A percentile compares a stretch with the other conserved stretches of the same genome.
Conservation (phyloP, 2,888 invertebrate genomes). For the Pediacus dermestoides region DNA sequence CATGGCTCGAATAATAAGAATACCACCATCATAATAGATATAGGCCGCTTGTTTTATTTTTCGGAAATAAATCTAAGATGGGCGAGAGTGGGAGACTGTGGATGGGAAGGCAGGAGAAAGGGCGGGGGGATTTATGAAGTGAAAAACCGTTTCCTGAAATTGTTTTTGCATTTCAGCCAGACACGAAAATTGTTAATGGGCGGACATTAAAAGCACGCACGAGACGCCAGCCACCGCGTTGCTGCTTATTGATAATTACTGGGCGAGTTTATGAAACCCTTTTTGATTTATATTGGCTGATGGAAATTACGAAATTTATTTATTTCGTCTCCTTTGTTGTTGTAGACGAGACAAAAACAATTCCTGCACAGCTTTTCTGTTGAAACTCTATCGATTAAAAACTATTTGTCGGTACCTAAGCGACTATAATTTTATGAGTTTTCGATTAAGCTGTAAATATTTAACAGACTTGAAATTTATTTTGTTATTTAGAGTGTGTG, state of each 20-base stretch:
- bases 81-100: no score
- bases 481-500: no score
- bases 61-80: neutral
- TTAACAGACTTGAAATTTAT: no score
- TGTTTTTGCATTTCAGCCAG: conserved; percentile 30
- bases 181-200: conserved; percentile 32
- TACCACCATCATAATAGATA: neutral
- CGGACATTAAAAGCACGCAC: conserved; percentile 30
- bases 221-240: conserved; percentile 21
- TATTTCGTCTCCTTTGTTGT: no score
- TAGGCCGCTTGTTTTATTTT: neutral
- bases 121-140: conserved; percentile 22
- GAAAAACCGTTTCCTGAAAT: conserved; percentile 27
- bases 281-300: conserved; percentile 26
- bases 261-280: conserved; percentile 30
- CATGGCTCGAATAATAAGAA: neutral
- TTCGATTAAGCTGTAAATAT: no score
- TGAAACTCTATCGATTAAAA: no score
- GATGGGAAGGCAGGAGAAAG: no score
- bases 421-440: no score
- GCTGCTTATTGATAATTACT: conserved; percentile 32
- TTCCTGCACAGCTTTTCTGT: no score
- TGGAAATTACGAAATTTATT: conserved; percentile 27
- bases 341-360: no score
- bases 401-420: no score